These are phyloP conservation scores for Salmo trutta DNA, from an alignment of 2,797 vertebrate species.

Conservation along the genomic window DNA sequence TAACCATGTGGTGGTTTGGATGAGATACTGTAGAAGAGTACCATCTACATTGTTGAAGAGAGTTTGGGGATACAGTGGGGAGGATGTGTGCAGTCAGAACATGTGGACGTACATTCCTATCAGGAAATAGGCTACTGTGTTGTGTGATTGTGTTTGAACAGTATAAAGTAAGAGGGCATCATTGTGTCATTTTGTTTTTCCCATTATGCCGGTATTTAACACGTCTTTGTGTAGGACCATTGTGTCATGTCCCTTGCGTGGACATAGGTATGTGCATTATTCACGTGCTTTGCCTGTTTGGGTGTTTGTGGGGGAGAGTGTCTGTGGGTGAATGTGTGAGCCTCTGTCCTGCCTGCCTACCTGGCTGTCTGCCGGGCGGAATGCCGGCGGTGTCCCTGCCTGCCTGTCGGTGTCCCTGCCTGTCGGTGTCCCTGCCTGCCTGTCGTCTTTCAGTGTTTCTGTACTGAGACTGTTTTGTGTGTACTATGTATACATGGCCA, in stretches of 20 bases:
- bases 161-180: neutral
- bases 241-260: neutral
- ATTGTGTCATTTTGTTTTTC: neutral
- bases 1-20: neutral
- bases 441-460: neutral
- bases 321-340: neutral
- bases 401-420: too few relatives aligned
- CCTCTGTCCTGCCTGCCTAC: neutral
- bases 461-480: conserved; percentile 6
- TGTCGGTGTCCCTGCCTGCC: neutral
- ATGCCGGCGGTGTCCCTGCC: too few relatives aligned
- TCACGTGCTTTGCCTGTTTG: neutral
- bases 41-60: conserved; percentile 1
- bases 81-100: neutral
- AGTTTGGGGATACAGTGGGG: neutral
- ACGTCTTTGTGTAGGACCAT: too few relatives aligned
- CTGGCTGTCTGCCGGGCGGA: neutral
- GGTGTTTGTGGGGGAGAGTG: neutral
- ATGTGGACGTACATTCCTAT: neutral
- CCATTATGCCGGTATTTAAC: too few relatives aligned
- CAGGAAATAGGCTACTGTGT: too few relatives aligned
- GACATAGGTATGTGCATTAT: neutral
- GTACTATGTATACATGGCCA: conserved; percentile 9
- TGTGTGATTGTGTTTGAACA: neutral
- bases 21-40: neutral